These are phyloP conservation scores for Guaruba guarouba DNA, from an alignment of 2,113 vertebrate species.

Conservation along the genomic window DNA sequence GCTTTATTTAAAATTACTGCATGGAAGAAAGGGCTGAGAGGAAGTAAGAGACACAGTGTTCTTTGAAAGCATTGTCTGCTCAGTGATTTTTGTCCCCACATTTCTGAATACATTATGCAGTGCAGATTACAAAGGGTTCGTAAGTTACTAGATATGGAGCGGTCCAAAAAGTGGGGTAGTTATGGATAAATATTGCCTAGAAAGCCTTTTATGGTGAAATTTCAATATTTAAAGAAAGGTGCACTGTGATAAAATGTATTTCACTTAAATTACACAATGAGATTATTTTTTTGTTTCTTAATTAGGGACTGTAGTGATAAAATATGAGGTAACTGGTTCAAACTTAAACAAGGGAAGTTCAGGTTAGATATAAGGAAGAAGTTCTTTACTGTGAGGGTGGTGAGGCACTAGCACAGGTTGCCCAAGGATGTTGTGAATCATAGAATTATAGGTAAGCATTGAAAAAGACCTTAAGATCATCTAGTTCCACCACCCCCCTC, in stretches of 20 bases:
- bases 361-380: background rate
- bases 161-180: background rate
- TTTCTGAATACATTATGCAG: background rate
- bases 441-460: background rate
- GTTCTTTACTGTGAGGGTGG: background rate
- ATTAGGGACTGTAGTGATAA: background rate
- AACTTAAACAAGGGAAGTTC: background rate
- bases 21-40: background rate
- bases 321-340: background rate
- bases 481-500: too few relatives aligned
- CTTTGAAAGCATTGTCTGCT: background rate
- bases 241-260: background rate
- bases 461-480: background rate
- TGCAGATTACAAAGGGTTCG: background rate
- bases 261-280: background rate
- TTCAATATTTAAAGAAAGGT: background rate
- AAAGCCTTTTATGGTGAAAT: background rate
- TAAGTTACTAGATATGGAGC: background rate
- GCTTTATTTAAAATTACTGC: background rate
- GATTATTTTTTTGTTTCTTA: background rate
- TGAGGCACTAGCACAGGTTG: background rate
- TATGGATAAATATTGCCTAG: background rate
- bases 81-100: background rate
- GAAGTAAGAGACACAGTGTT: background rate
- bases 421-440: background rate